Conservation (phyloP, 1,140 invertebrate species). For the Macrobrachium rosenbergii region DNA sequence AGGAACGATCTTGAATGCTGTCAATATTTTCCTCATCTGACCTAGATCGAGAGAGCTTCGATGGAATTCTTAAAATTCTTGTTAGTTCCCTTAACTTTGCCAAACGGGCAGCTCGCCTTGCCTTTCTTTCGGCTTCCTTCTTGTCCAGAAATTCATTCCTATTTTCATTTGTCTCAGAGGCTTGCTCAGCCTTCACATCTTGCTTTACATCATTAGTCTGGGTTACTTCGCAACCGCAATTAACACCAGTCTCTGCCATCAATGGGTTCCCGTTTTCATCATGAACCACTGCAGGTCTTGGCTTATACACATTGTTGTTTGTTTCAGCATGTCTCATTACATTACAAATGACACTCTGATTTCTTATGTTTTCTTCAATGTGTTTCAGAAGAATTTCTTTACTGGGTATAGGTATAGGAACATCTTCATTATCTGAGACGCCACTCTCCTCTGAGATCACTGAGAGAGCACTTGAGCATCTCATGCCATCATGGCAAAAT, state of each 20-base stretch:
- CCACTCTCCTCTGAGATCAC: conserved; percentile 55
- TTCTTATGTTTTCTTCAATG: no score
- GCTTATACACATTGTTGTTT: no score
- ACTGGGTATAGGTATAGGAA: background rate
- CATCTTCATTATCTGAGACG: conserved; percentile 46
- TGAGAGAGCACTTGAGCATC: conserved; percentile 47
- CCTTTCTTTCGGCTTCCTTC: conserved; percentile 46
- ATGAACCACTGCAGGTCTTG: no score
- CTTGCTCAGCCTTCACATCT: background rate
- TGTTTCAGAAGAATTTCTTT: conserved; percentile 2
- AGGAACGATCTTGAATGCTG: no score
- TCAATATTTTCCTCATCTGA: no score
- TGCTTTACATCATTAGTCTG: no score
- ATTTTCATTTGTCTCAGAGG: background rate
- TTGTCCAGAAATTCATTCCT: conserved; percentile 6
- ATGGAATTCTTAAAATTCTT: conserved; percentile 37
- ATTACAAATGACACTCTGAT: no score
- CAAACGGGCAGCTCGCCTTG: conserved; percentile 49
- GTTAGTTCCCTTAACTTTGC: conserved; percentile 48
- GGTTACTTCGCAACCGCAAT: no score
- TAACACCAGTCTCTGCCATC: no score
- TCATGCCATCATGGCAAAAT: conserved; percentile 31
- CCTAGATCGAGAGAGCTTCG: conserved; percentile 26
- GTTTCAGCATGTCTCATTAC: no score
- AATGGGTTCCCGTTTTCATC: no score